Percentiles rank a stretch among this genome's conserved stretches.
Evolutionary conservation across 2,113 vertebrate genomes (phyloP).

Genomic region (Tetraodon nigroviridis): DNA sequence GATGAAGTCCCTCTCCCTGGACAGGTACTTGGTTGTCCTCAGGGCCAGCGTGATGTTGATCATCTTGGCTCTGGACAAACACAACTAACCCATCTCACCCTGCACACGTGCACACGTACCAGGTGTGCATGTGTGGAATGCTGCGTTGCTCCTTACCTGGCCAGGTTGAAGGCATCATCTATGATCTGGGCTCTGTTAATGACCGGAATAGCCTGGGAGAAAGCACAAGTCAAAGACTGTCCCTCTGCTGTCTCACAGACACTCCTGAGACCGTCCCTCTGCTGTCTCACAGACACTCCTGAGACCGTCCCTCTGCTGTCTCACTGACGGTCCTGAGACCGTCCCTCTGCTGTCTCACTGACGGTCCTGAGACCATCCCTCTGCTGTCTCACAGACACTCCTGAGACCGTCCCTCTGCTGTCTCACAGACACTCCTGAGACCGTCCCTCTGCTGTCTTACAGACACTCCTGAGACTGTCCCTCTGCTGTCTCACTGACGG

Average conservation of each 20-base stretch:
- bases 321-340: no score
- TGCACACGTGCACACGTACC: neutral
- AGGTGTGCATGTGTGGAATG: no score
- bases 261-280: neutral
- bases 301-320: no score
- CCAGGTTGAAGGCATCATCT: conserved; percentile 87
- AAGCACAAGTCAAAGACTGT: conserved; percentile 1
- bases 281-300: no score
- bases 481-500: no score
- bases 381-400: no score
- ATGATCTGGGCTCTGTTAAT: conserved; percentile 92
- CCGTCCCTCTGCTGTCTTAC: no score
- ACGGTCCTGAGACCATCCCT: no score
- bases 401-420: no score
- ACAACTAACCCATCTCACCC: neutral
- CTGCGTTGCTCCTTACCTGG: conserved; percentile 72
- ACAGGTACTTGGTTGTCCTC: conserved; percentile 80
- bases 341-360: no score
- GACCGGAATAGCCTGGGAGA: conserved; percentile 76
- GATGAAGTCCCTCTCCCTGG: conserved; percentile 73
- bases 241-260: no score
- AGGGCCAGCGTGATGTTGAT: conserved; percentile 76
- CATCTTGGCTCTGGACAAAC: conserved; percentile 71
- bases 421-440: neutral
- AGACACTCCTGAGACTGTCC: no score